These are phyloP conservation scores for Polypterus senegalus DNA, from an alignment of 2,113 vertebrate genomes.

Conservation along the genomic window DNA sequence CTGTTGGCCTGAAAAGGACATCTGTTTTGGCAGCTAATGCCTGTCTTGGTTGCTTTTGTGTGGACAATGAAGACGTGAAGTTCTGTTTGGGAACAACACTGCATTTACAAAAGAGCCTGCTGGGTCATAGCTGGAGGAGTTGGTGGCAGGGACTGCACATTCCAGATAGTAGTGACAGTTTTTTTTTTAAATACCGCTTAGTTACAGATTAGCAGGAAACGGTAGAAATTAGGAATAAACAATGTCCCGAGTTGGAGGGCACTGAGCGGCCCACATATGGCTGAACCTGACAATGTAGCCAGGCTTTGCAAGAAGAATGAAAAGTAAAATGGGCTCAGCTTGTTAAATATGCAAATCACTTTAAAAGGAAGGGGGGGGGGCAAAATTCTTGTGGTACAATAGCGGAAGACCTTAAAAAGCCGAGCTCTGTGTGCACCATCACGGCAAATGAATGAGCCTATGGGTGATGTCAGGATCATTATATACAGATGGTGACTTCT, in stretches of 20 bases:
- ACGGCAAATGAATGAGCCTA: no score
- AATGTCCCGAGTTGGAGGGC: slow-evolving; percentile 2
- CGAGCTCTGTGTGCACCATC: no score
- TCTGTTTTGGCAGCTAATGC: slow-evolving; percentile 12
- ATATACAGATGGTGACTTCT: no score
- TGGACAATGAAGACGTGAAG: slow-evolving; percentile 15
- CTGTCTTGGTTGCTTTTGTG: slow-evolving; percentile 12
- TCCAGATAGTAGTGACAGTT: slow-evolving; percentile 1
- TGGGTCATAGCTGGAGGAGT: neutral
- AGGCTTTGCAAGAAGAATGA: neutral
- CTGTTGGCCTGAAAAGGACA: slow-evolving; percentile 13
- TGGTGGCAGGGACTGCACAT: no score
- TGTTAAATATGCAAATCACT: no score
- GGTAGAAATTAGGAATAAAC: slow-evolving; percentile 8
- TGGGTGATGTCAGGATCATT: no score
- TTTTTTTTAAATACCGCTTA: slow-evolving; percentile 8
- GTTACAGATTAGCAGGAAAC: slow-evolving; percentile 13
- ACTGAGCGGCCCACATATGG: neutral
- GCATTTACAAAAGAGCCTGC: slow-evolving; percentile 9
- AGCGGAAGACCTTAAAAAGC: no score
- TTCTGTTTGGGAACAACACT: slow-evolving; percentile 4
- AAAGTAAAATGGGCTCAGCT: neutral
- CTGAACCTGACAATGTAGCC: neutral
- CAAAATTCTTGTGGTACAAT: no score
- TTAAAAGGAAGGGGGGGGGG: no score